phyloP scores from a whole-genome alignment of 1,140 invertebrate genomes.

The Drosophila bipectinata region DNA sequence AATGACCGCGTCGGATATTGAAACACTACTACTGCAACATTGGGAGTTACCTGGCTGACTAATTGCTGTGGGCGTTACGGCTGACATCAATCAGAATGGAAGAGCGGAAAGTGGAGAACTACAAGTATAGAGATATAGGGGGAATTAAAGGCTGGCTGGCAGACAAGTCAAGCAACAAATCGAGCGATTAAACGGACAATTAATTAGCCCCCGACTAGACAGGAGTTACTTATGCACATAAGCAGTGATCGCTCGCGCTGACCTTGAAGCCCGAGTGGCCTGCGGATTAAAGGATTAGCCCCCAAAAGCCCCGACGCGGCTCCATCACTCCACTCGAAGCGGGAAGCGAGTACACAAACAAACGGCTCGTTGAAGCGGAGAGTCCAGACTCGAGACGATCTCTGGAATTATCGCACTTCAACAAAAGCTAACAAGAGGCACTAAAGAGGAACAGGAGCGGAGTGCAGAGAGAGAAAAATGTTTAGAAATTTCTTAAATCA shows the following conservation, averaged over 20 bases:
- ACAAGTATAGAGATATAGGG: slow-evolving; percentile 1
- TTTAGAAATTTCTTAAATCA: too few relatives aligned
- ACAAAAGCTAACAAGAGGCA: slow-evolving; percentile 47
- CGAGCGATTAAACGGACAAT: slow-evolving; percentile 77
- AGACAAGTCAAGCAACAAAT: slow-evolving; percentile 55
- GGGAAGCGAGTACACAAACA: slow-evolving; percentile 58
- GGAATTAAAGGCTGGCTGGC: slow-evolving; percentile 3
- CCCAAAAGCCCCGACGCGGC: background rate
- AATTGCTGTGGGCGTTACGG: slow-evolving; percentile 65
- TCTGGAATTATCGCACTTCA: slow-evolving; percentile 78
- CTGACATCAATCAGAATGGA: slow-evolving; percentile 66
- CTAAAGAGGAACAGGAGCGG: slow-evolving; percentile 2
- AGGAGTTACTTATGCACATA: slow-evolving; percentile 19
- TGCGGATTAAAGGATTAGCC: slow-evolving; percentile 76
- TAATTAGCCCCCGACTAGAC: slow-evolving; percentile 61
- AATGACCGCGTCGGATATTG: slow-evolving; percentile 62
- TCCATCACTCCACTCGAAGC: slow-evolving; percentile 25
- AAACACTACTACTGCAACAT: slow-evolving; percentile 21
- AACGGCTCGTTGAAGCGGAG: slow-evolving; percentile 40
- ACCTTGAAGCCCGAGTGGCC: slow-evolving; percentile 59
- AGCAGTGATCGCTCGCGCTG: slow-evolving; percentile 28
- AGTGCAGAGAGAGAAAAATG: background rate
- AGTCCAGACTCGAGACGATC: slow-evolving; percentile 24
- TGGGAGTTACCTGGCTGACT: slow-evolving; percentile 49
- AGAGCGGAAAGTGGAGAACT: slow-evolving; percentile 5